phyloP scores from a whole-genome alignment of 2,888 invertebrate species.

The Itoplectis maculator region DNA sequence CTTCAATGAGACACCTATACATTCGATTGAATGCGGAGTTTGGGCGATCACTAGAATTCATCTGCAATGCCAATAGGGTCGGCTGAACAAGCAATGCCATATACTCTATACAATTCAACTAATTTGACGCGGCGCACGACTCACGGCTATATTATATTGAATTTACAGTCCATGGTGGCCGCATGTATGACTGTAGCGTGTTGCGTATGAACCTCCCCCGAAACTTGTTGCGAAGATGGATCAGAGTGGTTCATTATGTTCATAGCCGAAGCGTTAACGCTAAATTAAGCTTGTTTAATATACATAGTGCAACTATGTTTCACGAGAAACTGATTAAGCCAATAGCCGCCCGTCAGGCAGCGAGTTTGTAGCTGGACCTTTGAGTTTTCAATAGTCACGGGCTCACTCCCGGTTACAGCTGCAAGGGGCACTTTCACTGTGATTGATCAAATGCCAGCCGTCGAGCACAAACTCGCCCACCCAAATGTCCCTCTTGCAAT shows the following conservation, averaged over 20 bases:
- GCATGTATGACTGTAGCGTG: not conserved
- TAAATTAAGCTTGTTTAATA: constrained; percentile 5
- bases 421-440: not conserved
- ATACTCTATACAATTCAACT: not conserved
- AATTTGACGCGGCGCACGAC: not conserved
- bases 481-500: not conserved
- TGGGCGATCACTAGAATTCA: constrained; percentile 10
- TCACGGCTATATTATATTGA: constrained; percentile 15
- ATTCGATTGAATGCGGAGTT: constrained; percentile 19
- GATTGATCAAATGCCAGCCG: not conserved
- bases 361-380: not conserved
- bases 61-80: constrained; percentile 11
- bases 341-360: not conserved
- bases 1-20: constrained; percentile 14
- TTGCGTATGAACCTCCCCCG: not conserved
- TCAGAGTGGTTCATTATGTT: not conserved
- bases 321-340: not conserved
- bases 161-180: not conserved
- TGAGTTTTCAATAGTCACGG: not conserved
- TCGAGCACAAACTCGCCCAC: not conserved
- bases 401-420: not conserved
- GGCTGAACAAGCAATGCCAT: constrained; percentile 24
- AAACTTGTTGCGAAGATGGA: not conserved
- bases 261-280: not conserved
- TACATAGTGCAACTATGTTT: not conserved